Evolutionary conservation across 2,797 vertebrate genomes (phyloP), one percentile per base, ranked within the genome.

Genomic region (Tangara arthus): DNA sequence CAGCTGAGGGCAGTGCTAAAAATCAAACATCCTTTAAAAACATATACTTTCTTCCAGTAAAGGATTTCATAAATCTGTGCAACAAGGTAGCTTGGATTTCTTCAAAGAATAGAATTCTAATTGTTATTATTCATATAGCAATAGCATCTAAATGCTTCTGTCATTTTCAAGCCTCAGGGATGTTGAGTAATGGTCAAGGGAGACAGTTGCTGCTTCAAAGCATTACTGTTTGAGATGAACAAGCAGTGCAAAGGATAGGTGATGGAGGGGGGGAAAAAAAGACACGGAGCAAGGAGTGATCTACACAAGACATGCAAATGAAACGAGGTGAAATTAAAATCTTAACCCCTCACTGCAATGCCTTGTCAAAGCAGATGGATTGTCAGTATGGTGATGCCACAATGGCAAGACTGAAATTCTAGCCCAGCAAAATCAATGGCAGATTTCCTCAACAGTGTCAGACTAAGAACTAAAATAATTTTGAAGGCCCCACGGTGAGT

Each of bases 11-110:
- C 52, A 81, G 32, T 34, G 41, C 14, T 77, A 49, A 82, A 93
- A 84, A 86, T 75, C 86, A 90, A 93, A 66, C 12, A 39, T 34
- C 15, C 34, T 60, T 81, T 46, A 44, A 95, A 89, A 93, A 78
- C 22, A 55, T 18, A 52, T 78, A 12, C 8, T 17, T 71, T 56
- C 3, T 57, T 90, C 30, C 46, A 57, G 20, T 46, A 52, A 89
- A 91, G 39, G 73, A 55, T 64, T 66, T 81, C 41, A 57, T 73
- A 2, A 78, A 76, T 41, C 32, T 41, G 5, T 90, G 50, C 12
- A 65, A 27, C 20, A 78, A 69, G 35, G 5, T 47, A 81, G 12
- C 44, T 53, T 77, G 24, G 19, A 89, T 88, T 92, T 66, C 55
- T 57, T 68, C 47, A 78, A 72, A 70, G 4, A 86, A 52, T 22